Base-by-base conservation (phyloP, 2,888 invertebrate genomes). In the Leptinotarsa peninsularis region DNA sequence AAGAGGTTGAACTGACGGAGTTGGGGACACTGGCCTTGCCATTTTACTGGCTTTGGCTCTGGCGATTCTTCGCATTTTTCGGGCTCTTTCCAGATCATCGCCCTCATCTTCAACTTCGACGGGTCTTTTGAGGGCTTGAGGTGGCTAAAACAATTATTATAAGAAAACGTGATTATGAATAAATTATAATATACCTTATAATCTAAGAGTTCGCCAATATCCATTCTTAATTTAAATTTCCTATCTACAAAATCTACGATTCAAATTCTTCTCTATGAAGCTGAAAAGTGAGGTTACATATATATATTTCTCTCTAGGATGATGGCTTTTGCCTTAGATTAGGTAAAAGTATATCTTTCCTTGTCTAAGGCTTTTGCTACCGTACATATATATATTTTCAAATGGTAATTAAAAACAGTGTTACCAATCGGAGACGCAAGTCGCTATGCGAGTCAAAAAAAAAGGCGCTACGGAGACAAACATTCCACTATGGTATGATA, bases 51-150 rank as follows among this genome's bases (percentile, higher is more conserved):
- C 90, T 79, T 89, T 90, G 15, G 90, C 86, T 78, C 91, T 90
- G 1, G 90, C 91, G 75, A 91, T 87, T 66, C 92, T 90, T n/a
- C 92, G 91, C 87, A 91, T 89, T 86, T 92, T 93, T 78, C 90
- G 90, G 0, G 91, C 89, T 81, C 91, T 92, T 78, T 92, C 92
- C 76, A 92, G 92, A 78, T 93, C 92, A 33, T 93, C 93, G 17
- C 92, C 91, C 52, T 93, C 93, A 69, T 93, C 92, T 77, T 94
- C 94, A 43, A 86, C 87, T 52, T 89, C 88, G 69, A 82, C 88
- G 27, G 92, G 92, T 77, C 96, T 90, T 88, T 96, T 96, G 13
- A 96, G 93, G 13, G 95, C 95, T 85, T 94, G 95, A 69, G 94
- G 93, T 4, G 96, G 96, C 95, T 96, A 82, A 50, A 88, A 86